phyloP scores from a whole-genome alignment of 2,888 invertebrate species.

The Idaea straminata region DNA sequence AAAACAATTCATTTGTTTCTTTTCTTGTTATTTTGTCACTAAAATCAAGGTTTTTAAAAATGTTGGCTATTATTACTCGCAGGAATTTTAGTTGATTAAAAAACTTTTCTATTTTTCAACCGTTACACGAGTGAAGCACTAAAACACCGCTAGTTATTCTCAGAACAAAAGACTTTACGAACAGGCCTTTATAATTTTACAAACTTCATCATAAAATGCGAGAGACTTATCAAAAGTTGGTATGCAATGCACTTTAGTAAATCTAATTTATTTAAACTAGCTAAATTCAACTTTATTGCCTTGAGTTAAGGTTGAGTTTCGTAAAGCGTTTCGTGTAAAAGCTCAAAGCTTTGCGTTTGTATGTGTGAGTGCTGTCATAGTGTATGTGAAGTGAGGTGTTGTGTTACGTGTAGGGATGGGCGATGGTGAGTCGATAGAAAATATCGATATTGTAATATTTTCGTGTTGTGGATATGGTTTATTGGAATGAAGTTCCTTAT shows the following conservation, averaged over 20 bases:
- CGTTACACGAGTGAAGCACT: too few relatives aligned
- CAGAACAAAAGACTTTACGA: neutral
- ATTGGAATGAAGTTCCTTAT: too few relatives aligned
- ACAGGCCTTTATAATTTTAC: neutral
- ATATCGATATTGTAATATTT: conserved; percentile 6
- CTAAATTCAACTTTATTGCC: conserved; percentile 9
- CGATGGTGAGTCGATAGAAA: conserved; percentile 16
- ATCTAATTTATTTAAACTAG: neutral
- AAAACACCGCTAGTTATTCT: neutral
- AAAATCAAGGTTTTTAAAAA: too few relatives aligned
- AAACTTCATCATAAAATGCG: conserved; percentile 22
- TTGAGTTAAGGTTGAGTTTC: conserved; percentile 5
- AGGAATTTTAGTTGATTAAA: too few relatives aligned
- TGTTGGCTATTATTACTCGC: too few relatives aligned
- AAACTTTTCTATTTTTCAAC: too few relatives aligned
- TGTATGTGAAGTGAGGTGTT: conserved; percentile 36
- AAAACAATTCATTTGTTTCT: too few relatives aligned
- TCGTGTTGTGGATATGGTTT: too few relatives aligned
- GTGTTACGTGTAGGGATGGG: conserved; percentile 27
- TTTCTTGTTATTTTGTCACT: too few relatives aligned
- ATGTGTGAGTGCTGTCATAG: conserved; percentile 35
- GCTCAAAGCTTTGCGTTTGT: conserved; percentile 37
- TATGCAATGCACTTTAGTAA: conserved; percentile 23
- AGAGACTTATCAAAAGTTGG: conserved; percentile 23
- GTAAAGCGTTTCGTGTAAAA: conserved; percentile 20